A percentile compares a stretch with the other conserved stretches of the same genome.
Evolutionary conservation across 1,140 invertebrate genomes (phyloP).

Genomic region (Lucilia cuprina): DNA sequence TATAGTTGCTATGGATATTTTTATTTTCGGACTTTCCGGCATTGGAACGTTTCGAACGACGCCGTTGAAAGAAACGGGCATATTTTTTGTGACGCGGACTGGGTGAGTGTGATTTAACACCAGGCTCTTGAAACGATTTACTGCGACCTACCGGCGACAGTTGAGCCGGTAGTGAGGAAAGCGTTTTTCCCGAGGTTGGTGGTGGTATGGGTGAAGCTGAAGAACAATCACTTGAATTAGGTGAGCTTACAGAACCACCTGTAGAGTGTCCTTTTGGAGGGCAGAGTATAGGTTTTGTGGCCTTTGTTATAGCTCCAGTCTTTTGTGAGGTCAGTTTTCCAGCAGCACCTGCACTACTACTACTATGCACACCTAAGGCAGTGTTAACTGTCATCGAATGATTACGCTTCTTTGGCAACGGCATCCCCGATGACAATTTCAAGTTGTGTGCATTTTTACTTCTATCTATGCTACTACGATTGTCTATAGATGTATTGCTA

Average conservation of each 20-base stretch:
- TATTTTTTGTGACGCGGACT: slow-evolving; percentile 52
- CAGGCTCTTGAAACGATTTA: slow-evolving; percentile 60
- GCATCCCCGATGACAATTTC: slow-evolving; percentile 8
- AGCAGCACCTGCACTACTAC: slow-evolving; percentile 40
- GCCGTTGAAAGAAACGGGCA: slow-evolving; percentile 52
- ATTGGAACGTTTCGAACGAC: slow-evolving; percentile 50
- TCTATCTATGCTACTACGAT: slow-evolving; percentile 42
- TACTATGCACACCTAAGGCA: slow-evolving; percentile 43
- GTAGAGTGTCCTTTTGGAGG: slow-evolving; percentile 46
- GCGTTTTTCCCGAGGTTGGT: not conserved
- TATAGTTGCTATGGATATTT: slow-evolving; percentile 49
- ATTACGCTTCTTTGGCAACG: slow-evolving; percentile 17
- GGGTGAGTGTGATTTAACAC: slow-evolving; percentile 40
- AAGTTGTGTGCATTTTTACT: slow-evolving; percentile 38
- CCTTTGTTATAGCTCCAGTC: slow-evolving; percentile 53
- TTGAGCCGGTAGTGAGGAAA: slow-evolving; percentile 24
- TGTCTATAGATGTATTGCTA: slow-evolving; percentile 49
- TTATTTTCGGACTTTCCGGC: slow-evolving; percentile 19
- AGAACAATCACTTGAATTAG: slow-evolving; percentile 59
- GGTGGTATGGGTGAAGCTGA: slow-evolving; percentile 48
- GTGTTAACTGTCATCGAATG: slow-evolving; percentile 31
- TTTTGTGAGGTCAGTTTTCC: slow-evolving; percentile 40
- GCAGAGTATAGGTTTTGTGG: slow-evolving; percentile 52
- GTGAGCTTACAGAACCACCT: slow-evolving; percentile 53
- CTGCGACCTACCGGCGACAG: slow-evolving; percentile 56